Evolutionary conservation across 1,140 invertebrate species (phyloP).

Genomic region (Paraescarpia echinospica): DNA sequence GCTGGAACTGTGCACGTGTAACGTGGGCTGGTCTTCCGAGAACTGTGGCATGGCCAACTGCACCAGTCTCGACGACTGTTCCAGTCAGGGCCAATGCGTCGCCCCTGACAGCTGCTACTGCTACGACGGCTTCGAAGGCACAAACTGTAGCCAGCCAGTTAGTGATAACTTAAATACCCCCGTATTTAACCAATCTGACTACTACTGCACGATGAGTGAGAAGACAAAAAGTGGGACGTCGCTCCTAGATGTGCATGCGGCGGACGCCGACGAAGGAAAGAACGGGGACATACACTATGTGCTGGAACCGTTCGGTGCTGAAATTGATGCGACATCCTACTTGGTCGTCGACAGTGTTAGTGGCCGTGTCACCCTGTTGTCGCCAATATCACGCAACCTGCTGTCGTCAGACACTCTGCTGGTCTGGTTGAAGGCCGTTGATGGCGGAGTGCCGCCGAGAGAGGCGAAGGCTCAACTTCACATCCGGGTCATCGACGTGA

Average conservation of each 20-base stretch:
- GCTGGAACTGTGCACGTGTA: conserved; percentile 8
- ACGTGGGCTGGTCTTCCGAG: neutral
- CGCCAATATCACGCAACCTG: neutral
- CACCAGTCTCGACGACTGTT: conserved; percentile 9
- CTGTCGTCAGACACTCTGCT: neutral
- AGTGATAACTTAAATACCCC: neutral
- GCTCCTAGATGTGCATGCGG: neutral
- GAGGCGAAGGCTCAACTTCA: neutral
- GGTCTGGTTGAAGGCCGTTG: neutral
- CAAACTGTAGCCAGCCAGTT: neutral
- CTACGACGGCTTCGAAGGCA: conserved; percentile 13
- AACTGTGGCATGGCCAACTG: conserved; percentile 5
- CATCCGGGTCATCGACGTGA: neutral
- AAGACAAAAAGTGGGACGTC: neutral
- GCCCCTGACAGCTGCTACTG: neutral
- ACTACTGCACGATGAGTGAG: neutral
- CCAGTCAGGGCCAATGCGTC: conserved; percentile 7
- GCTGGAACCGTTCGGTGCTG: neutral
- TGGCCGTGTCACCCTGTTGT: conserved; percentile 11
- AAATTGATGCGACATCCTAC: neutral
- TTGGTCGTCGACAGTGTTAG: conserved; percentile 5
- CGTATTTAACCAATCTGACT: conserved; percentile 6
- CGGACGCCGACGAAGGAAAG: neutral
- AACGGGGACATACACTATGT: neutral
- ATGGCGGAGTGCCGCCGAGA: neutral